Percentiles rank a stretch among this genome's conserved stretches.
Conservation (phyloP, 2,797 vertebrate species). For the Characodon lateralis region DNA sequence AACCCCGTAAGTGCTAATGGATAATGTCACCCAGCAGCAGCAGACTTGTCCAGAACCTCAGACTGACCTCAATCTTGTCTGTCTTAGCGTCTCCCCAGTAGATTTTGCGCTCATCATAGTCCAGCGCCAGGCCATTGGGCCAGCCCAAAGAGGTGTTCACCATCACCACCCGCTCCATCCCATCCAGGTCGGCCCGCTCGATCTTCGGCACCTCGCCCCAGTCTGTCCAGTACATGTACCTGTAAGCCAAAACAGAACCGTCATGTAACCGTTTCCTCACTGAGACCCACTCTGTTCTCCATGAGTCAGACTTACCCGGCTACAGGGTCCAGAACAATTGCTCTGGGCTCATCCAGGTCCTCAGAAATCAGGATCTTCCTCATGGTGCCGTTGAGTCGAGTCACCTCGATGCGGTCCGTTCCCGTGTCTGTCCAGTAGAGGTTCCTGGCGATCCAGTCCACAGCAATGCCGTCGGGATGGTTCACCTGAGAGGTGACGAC, state of each 20-base stretch:
- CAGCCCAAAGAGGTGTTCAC: conserved; percentile 97
- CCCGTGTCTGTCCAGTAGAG: conserved; percentile 98
- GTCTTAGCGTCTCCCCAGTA: conserved; percentile 99
- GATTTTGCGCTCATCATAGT: conserved; percentile 90
- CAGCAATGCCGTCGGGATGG: conserved; percentile 94
- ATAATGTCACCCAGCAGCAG: background rate
- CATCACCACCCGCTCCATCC: conserved; percentile 89
- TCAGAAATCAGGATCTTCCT: conserved; percentile 95
- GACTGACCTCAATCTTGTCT: conserved; percentile 93
- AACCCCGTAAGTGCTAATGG: background rate
- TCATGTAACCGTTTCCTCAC: background rate
- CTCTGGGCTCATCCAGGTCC: conserved; percentile 94
- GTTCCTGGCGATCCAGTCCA: conserved; percentile 96
- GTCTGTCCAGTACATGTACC: conserved; percentile 99
- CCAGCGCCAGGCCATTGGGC: conserved; percentile 95
- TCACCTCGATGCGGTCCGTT: conserved; percentile 96
- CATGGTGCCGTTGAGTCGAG: conserved; percentile 95
- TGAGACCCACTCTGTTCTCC: background rate
- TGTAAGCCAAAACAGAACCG: conserved; percentile 40
- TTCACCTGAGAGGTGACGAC: conserved; percentile 92
- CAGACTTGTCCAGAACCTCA: background rate
- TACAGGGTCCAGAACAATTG: conserved; percentile 94
- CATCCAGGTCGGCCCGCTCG: conserved; percentile 92
- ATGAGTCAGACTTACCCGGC: conserved; percentile 81
- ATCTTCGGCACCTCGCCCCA: conserved; percentile 98